Percentiles rank a stretch among this genome's conserved stretches.
Evolutionary conservation across 2,888 invertebrate genomes (phyloP).

Genomic region (Barypeithes pellucidus): DNA sequence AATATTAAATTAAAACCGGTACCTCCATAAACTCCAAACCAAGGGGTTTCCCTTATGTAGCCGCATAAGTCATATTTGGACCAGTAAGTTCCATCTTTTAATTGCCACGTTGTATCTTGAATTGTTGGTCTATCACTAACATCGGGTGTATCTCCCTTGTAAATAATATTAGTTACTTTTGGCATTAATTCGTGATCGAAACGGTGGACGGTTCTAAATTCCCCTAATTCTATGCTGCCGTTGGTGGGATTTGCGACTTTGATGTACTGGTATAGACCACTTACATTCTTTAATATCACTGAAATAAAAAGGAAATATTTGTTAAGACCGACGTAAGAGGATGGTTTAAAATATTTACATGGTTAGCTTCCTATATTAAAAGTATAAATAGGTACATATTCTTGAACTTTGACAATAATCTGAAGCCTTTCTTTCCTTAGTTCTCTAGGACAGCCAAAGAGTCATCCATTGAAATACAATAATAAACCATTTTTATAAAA

Average conservation of each 20-base stretch:
- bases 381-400: no score
- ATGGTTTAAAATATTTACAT: no score
- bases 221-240: conserved; percentile 22
- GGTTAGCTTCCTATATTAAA: no score
- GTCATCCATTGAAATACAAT: no score
- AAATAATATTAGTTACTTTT: conserved; percentile 38
- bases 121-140: conserved; percentile 31
- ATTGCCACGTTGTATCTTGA: conserved; percentile 45
- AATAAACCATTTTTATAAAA: no score
- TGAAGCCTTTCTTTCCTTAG: no score
- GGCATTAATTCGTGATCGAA: conserved; percentile 40
- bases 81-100: conserved; percentile 41
- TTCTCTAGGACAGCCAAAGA: no score
- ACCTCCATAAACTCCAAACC: conserved; percentile 46
- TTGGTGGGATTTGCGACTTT: conserved; percentile 37
- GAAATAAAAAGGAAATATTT: not conserved
- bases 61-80: conserved; percentile 43
- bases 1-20: not conserved
- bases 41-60: conserved; percentile 40
- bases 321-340: not conserved
- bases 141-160: conserved; percentile 31
- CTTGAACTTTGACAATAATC: no score
- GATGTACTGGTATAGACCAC: conserved; percentile 40
- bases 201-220: conserved; percentile 38
- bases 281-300: conserved; percentile 35